Evolutionary conservation across 2,888 invertebrate species (phyloP).

Genomic region (Agrochola macilenta): DNA sequence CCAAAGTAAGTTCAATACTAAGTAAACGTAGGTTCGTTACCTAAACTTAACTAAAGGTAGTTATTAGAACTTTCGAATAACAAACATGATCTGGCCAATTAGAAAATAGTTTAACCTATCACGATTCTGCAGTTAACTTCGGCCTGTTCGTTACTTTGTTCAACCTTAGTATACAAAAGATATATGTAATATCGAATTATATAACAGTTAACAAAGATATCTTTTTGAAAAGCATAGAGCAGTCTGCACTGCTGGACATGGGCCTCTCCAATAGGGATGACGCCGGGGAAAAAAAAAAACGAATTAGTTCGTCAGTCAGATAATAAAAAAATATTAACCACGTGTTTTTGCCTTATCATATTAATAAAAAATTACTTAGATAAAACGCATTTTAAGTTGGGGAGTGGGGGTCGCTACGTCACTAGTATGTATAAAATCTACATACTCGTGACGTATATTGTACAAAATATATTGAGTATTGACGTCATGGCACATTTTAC

Average conservation of each 20-base stretch:
- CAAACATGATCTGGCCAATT: conserved; percentile 54
- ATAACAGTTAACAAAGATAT: not conserved
- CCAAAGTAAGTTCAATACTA: conserved; percentile 10
- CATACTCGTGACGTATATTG: no score
- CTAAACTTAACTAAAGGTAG: conserved; percentile 11
- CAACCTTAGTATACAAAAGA: not conserved
- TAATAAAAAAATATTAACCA: no score
- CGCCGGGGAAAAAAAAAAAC: no score
- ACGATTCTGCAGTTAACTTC: conserved; percentile 52
- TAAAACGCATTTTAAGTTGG: no score
- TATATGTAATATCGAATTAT: not conserved
- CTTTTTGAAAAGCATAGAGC: not conserved
- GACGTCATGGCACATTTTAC: no score
- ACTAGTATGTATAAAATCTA: no score
- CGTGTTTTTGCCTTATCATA: no score
- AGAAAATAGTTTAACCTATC: conserved; percentile 59
- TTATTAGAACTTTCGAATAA: conserved; percentile 54
- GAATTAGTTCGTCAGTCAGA: no score
- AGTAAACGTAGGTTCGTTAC: not conserved
- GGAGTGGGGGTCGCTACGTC: no score
- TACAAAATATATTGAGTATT: no score
- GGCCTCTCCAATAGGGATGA: no score
- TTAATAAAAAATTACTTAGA: no score
- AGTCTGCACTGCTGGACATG: not conserved
- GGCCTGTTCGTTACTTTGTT: conserved; percentile 10